A percentile compares a stretch with the other conserved stretches of the same genome.
These are phyloP conservation scores for Synanthedon tipuliformis DNA, from an alignment of 2,888 invertebrate species.

Conservation along the genomic window DNA sequence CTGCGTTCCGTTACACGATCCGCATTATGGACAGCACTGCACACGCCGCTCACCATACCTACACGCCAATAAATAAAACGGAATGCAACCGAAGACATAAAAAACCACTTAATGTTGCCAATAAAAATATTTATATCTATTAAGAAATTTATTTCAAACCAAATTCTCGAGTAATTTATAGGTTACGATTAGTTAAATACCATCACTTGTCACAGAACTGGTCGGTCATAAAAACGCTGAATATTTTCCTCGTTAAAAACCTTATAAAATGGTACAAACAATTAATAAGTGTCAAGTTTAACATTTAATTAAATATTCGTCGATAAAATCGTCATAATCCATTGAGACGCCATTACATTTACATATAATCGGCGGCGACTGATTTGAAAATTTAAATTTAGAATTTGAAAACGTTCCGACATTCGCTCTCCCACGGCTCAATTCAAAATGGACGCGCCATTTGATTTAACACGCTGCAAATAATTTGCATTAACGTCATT, in stretches of 20 bases:
- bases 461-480: no score
- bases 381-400: slow-evolving; percentile 8
- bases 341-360: slow-evolving; percentile 8
- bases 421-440: neutral
- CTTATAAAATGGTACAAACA: slow-evolving; percentile 30
- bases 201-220: slow-evolving; percentile 45
- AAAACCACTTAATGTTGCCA: neutral
- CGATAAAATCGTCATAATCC: slow-evolving; percentile 36
- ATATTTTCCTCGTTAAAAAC: slow-evolving; percentile 43
- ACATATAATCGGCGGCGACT: slow-evolving; percentile 6
- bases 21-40: slow-evolving; percentile 26
- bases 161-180: slow-evolving; percentile 31
- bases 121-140: slow-evolving; percentile 1
- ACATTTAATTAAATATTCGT: slow-evolving; percentile 48
- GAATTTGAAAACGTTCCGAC: slow-evolving; percentile 5
- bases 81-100: neutral
- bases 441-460: neutral
- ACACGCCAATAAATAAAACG: slow-evolving; percentile 9
- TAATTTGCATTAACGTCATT: no score
- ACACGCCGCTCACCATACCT: slow-evolving; percentile 19
- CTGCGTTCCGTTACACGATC: slow-evolving; percentile 56
- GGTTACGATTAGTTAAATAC: slow-evolving; percentile 43
- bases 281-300: slow-evolving; percentile 60
- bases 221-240: slow-evolving; percentile 31
- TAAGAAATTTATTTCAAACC: slow-evolving; percentile 1